phyloP scores from a whole-genome alignment of 1,140 invertebrate genomes.

The Drosophila suzukii region DNA sequence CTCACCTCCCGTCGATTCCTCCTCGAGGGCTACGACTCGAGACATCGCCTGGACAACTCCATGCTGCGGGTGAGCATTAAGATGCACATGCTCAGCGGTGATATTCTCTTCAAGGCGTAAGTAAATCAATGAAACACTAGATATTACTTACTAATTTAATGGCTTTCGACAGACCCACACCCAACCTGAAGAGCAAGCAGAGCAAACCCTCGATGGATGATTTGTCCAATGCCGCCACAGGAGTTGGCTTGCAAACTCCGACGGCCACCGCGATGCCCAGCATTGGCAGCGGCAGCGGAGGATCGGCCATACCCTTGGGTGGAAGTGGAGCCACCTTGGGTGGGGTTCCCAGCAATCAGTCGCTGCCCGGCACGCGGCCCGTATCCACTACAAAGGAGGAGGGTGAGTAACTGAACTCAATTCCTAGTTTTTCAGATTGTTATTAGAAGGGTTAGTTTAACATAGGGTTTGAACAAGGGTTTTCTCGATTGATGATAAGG shows the following conservation, averaged over 20 bases:
- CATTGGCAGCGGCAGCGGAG: conserved; percentile 66
- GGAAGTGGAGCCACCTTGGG: conserved; percentile 83
- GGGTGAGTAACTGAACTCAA: too few relatives aligned
- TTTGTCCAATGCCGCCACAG: conserved; percentile 71
- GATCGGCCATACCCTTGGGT: conserved; percentile 67
- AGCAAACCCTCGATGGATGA: conserved; percentile 80
- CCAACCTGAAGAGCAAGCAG: conserved; percentile 88
- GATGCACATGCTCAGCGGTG: conserved; percentile 97
- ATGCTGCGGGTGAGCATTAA: conserved; percentile 95
- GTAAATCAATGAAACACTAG: conserved; percentile 69
- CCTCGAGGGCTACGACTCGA: conserved; percentile 96
- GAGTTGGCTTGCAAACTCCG: conserved; percentile 82
- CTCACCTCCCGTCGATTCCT: conserved; percentile 93
- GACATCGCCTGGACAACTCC: conserved; percentile 97
- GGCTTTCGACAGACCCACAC: conserved; percentile 87
- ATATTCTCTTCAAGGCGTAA: conserved; percentile 99
- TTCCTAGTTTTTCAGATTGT: too few relatives aligned
- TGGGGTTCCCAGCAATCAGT: conserved; percentile 59
- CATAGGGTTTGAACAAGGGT: too few relatives aligned
- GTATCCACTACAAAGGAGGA: conserved; percentile 86
- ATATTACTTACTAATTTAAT: neutral
- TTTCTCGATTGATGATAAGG: too few relatives aligned
- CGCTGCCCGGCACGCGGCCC: conserved; percentile 64
- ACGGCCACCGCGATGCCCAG: conserved; percentile 68
- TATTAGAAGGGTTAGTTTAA: too few relatives aligned